These are phyloP conservation scores for Malacoraja senta DNA, from an alignment of 2,797 vertebrate genomes.

Conservation along the genomic window DNA sequence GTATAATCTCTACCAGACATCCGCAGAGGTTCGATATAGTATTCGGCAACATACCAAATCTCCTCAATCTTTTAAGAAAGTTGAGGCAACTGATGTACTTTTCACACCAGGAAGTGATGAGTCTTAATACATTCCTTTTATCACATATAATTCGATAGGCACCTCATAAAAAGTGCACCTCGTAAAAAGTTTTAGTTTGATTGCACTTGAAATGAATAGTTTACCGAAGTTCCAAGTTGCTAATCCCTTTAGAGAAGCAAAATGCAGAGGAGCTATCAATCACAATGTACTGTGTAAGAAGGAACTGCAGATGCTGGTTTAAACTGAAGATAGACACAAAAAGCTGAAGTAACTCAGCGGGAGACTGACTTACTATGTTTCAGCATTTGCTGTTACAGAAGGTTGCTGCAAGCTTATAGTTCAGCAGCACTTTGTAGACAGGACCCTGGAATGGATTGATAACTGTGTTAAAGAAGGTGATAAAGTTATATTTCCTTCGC, in stretches of 20 bases:
- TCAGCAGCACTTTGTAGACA: slow-evolving; percentile 55
- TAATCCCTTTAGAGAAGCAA: slow-evolving; percentile 44
- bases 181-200: slow-evolving; percentile 54
- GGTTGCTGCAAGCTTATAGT: slow-evolving; percentile 52
- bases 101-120: slow-evolving; percentile 54
- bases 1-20: too few species aligned
- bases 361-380: slow-evolving; percentile 53
- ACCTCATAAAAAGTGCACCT: slow-evolving; percentile 50
- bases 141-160: slow-evolving; percentile 46
- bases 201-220: slow-evolving; percentile 60
- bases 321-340: too few species aligned
- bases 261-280: slow-evolving; percentile 51
- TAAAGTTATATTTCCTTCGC: too few species aligned
- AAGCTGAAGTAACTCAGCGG: too few species aligned
- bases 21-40: too few species aligned
- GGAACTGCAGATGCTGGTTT: too few species aligned
- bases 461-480: too few species aligned
- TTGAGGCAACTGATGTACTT: slow-evolving; percentile 46
- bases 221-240: slow-evolving; percentile 57
- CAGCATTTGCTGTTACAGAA: slow-evolving; percentile 56
- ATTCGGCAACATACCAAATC: too few species aligned
- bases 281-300: slow-evolving; percentile 47
- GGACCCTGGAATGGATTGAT: slow-evolving; percentile 54
- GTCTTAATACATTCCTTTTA: slow-evolving; percentile 49
- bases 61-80: too few species aligned